Evolutionary conservation across 2,797 vertebrate genomes (phyloP), one percentile per base, ranked within the genome.

Genomic region (Euthynnus affinis): DNA sequence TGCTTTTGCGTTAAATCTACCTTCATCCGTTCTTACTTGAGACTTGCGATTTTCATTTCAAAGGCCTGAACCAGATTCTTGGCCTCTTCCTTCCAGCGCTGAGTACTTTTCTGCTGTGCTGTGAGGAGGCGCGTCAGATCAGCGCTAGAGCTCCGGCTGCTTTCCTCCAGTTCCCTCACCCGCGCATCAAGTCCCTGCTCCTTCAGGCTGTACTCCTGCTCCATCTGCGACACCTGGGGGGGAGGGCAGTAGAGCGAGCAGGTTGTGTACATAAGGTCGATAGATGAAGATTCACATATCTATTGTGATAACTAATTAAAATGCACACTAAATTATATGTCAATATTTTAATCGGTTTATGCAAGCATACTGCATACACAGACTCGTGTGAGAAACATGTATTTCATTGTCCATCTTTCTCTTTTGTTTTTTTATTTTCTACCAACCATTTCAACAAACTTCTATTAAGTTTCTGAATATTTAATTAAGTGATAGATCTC

Each of bases 41-140:
- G 90, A 82, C 89, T 93, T 58, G 60, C 82, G 75, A 96, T 92
- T 89, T 96, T 97, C 9, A 85, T 87, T 88, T 98, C 96, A 18
- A 97, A 91, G 60, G 91, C 92, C 83, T 96, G 96, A 12, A 95
- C 90, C 55, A 97, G 89, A 74, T 91, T 96, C 68, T 95, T 96
- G 23, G 95, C 91, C 89, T 99, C 97, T 44, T 98, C 97, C 91
- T 96, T 98, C 96, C 96, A 99, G 32, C 94, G 93, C 49, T 90
- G 95, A 76, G 96, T 95, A 66, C 95, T 95, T 87, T 96, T 98
- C 90, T 97, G 97, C 83, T 98, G 97, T 34, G 96, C 95, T 5
- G 90, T 84, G 25, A 99, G 89, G 66, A 98, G 95, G 12, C 92
- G 95, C 5, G 94, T 96, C 78, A 99, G 92, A 62, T 98, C 96